Base-by-base conservation (phyloP, 1,140 invertebrate genomes). In the Papilio glaucus region DNA sequence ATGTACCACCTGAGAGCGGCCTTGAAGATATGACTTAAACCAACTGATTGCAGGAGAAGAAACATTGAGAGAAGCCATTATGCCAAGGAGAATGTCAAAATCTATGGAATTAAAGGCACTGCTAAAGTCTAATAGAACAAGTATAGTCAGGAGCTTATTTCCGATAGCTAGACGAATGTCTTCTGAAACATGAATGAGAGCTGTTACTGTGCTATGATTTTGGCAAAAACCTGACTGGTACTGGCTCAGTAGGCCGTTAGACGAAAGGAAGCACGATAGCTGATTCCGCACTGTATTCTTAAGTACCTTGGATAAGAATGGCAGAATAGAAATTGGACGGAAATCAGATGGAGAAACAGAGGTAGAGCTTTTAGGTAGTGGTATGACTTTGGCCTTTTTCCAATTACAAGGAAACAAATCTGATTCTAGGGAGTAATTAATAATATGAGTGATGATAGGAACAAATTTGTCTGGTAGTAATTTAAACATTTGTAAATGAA, bases 41-140 rank as follows among this genome's bases (percentile, higher is more conserved):
- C 61, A 57, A 5, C 45, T 21, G 13, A 63, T 15, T 6, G 39
- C 71, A 6, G 60, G 13, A 13, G 21, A 21, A 6, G 71, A 72
- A 10, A 72, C 26, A 15, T 45, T 45, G 2, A 45, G 12, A 37
- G 15, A 53, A 4, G 33, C 26, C 7, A 73, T 26, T 29, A 68
- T 60, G 21, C 29, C 61, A 24, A 73, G 24, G 1, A 67, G 15
- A 49, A 67, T 63, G 12, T 57, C 62, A 39, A 13, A 33, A 53
- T 73, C 45, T 18, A 67, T 45, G 8, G 72, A 42, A 18, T 67
- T 67, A 26, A 73, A 68, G 21, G 72, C 62, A 37, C 61, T 72
- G 26, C 60, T 72, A 29, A 72, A 63, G 42, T 72, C 39, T 24
- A 72, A 60, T 24, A 63, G 57, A 4, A 45, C 29, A 12, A 72